A percentile compares a stretch with the other conserved stretches of the same genome.
Conservation (phyloP, 2,888 invertebrate genomes). For the Blera fallax region DNA sequence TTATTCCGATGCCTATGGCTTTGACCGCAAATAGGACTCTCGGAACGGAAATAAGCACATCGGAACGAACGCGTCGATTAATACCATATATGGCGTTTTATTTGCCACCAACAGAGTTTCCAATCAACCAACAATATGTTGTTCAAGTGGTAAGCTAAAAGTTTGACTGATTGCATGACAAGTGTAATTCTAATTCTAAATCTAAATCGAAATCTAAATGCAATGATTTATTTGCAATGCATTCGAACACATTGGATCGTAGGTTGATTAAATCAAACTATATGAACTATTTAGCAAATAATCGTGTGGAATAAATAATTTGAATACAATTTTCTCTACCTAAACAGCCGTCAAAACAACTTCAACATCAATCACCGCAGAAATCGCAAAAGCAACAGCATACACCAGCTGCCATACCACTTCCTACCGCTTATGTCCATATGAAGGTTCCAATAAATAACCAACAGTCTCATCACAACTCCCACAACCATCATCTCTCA, state of each 20-base stretch:
- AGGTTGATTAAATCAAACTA: slow-evolving; percentile 18
- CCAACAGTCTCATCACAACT: slow-evolving; percentile 58
- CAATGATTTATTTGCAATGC: slow-evolving; percentile 50
- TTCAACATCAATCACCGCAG: slow-evolving; percentile 61
- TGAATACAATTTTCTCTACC: slow-evolving; percentile 19
- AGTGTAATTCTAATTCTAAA: slow-evolving; percentile 41
- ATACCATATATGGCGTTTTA: slow-evolving; percentile 93
- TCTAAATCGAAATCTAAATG: slow-evolving; percentile 20
- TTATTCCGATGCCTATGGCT: slow-evolving; percentile 41
- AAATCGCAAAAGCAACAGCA: slow-evolving; percentile 70
- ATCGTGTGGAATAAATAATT: slow-evolving; percentile 57
- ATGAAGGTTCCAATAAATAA: slow-evolving; percentile 73
- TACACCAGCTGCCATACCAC: slow-evolving; percentile 75
- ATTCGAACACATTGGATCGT: slow-evolving; percentile 32
- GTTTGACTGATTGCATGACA: slow-evolving; percentile 20
- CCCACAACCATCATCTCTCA: slow-evolving; percentile 27
- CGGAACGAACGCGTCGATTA: slow-evolving; percentile 87
- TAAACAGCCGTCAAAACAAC: slow-evolving; percentile 72
- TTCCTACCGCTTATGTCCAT: slow-evolving; percentile 79
- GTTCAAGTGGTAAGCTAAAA: slow-evolving; percentile 75
- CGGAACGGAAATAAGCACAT: slow-evolving; percentile 78
- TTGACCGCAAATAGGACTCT: slow-evolving; percentile 60
- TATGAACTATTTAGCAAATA: slow-evolving; percentile 65
- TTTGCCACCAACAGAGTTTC: slow-evolving; percentile 84
- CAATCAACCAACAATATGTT: slow-evolving; percentile 81